Evolutionary conservation across 1,140 invertebrate species (phyloP).

Genomic region (Drosophila rufa): DNA sequence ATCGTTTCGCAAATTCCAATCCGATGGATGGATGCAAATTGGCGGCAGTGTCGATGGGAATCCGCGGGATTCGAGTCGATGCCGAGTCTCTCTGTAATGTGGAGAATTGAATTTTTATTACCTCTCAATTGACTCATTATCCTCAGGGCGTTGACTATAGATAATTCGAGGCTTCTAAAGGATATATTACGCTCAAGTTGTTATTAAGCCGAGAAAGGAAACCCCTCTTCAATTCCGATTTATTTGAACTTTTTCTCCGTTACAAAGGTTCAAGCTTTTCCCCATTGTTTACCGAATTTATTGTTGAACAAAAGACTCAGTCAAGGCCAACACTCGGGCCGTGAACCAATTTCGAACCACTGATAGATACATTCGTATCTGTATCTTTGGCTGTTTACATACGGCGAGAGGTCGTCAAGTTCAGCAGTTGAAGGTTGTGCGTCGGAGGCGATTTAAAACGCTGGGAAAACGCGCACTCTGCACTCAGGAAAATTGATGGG

Average conservation of each 20-base stretch:
- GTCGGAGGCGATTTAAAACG: slow-evolving; percentile 36
- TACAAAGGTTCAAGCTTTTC: slow-evolving; percentile 4
- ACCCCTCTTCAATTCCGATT: neutral
- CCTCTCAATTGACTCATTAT: slow-evolving; percentile 16
- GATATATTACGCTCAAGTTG: neutral
- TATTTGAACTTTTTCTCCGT: neutral
- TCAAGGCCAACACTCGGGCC: slow-evolving; percentile 54
- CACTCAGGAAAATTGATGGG: neutral
- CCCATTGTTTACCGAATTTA: slow-evolving; percentile 9
- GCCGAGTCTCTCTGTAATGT: neutral
- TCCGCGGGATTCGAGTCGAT: too few relatives aligned
- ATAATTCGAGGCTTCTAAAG: neutral
- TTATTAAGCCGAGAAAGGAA: too few relatives aligned
- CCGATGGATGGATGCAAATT: slow-evolving; percentile 36
- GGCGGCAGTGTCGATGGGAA: neutral
- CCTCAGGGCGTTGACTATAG: too few relatives aligned
- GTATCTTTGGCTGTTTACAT: slow-evolving; percentile 24
- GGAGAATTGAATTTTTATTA: slow-evolving; percentile 28
- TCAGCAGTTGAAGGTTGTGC: slow-evolving; percentile 55
- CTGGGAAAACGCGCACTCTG: slow-evolving; percentile 25
- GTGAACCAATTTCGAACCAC: slow-evolving; percentile 61
- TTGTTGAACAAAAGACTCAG: slow-evolving; percentile 8
- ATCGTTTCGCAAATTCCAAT: slow-evolving; percentile 27
- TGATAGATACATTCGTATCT: slow-evolving; percentile 29
- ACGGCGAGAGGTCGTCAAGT: slow-evolving; percentile 48